phyloP scores from a whole-genome alignment of 37 sponge, comb jelly and placozoan species.

The Beroe ovata region DNA sequence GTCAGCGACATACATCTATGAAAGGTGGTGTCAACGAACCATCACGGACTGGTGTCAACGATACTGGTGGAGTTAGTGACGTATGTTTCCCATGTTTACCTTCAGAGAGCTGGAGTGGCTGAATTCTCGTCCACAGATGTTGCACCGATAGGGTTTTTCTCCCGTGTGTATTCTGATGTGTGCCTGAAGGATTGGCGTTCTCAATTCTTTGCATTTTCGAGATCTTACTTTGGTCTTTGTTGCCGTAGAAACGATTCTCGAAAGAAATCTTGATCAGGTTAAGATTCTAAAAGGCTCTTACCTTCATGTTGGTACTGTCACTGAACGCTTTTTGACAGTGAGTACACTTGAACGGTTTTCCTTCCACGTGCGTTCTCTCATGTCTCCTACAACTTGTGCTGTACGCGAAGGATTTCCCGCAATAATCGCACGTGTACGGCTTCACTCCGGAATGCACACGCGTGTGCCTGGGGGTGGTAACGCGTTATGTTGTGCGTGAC shows the following conservation, averaged over 20 bases:
- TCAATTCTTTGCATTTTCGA: too few species aligned
- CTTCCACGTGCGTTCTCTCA: constrained; percentile 54
- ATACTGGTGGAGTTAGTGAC: not conserved
- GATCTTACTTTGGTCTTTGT: too few species aligned
- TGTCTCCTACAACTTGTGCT: constrained; percentile 63
- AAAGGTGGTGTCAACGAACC: not conserved
- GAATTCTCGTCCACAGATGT: constrained; percentile 64
- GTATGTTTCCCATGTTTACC: not conserved
- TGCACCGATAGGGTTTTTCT: constrained; percentile 55
- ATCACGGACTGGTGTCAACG: too few species aligned
- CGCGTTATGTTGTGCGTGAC: too few species aligned
- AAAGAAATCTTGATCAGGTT: too few species aligned
- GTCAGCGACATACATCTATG: not conserved
- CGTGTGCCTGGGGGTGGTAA: constrained; percentile 46
- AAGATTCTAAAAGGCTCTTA: not conserved
- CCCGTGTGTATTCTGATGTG: constrained; percentile 64
- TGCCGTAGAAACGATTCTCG: too few species aligned
- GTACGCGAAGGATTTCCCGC: constrained; percentile 64
- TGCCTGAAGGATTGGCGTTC: too few species aligned
- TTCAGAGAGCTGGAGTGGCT: constrained; percentile 63
- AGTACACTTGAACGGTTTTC: constrained; percentile 63
- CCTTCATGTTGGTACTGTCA: constrained; percentile 68
- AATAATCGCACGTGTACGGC: constrained; percentile 61
- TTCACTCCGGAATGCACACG: constrained; percentile 48
- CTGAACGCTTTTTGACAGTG: constrained; percentile 66